Base-by-base conservation (phyloP, 2,113 vertebrate genomes). In the Amphiprion ocellaris region DNA sequence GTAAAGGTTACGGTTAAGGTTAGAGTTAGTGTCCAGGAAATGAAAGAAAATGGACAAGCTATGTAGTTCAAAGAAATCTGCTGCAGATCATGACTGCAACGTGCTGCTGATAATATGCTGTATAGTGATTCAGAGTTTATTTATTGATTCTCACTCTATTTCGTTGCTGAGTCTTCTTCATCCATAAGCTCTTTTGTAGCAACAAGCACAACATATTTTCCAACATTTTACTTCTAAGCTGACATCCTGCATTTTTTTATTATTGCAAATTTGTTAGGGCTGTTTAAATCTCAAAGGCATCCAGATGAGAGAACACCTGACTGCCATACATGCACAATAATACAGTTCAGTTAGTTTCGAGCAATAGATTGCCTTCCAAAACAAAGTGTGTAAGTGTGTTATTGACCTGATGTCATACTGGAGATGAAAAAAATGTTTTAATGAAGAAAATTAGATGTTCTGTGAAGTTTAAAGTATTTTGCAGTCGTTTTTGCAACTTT, bases 291-390 rank as follows among this genome's bases (percentile, higher is more conserved):
- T 54, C 28, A 52, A 30, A 19, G 46, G 53, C 55, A 69, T 37
- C 37, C 39, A 81, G 74, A 69, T 62, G 65, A 64, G 28, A 69
- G 46, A 67, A 67, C 72, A 62, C 71, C 69, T 80, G 72, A 80
- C 28, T 44, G 26, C 58, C 53, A 81, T 75, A 41, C 41, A 37
- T 68, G 37, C 19, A 64, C n/a, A 47, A 58, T 9, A 11, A 44
- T 19, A 54, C 53, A 24, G 19, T 73, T 82, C 37, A 24, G 12
- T 17, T 28, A 3, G 17, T 64, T 68, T 71, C 6, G 30, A 11
- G 41, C 15, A 50, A 47, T 37, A 26, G 1, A n/a, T 28, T 17
- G 15, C 2, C 19, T n/a, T 50, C 21, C 15, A 4, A 68, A 59
- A 64, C 14, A 47, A 44, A 56, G 0, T 8, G 2, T 10, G 2